Evolutionary conservation across 2,888 invertebrate species (phyloP).

Genomic region (Idaea biselata): DNA sequence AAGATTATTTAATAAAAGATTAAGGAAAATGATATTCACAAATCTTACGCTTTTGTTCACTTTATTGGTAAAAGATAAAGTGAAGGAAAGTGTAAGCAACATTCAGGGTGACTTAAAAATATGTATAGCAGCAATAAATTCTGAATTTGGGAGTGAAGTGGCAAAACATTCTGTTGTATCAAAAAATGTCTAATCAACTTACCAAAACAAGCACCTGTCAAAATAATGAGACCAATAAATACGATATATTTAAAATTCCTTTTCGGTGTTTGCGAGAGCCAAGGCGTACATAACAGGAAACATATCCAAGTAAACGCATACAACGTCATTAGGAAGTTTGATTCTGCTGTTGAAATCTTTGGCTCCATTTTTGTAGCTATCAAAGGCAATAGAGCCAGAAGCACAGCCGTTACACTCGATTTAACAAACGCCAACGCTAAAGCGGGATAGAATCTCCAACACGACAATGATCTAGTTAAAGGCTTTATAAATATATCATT

Average conservation of each 20-base stretch:
- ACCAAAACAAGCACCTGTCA: conserved; percentile 64
- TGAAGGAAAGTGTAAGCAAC: no score
- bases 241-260: conserved; percentile 69
- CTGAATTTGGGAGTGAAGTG: no score
- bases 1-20: no score
- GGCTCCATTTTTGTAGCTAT: conserved; percentile 62
- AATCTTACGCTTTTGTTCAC: not conserved
- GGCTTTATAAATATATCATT: conserved; percentile 73
- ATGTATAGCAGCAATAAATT: no score
- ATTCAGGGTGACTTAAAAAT: no score
- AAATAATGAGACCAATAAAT: conserved; percentile 54
- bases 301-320: conserved; percentile 75
- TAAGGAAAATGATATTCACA: no score
- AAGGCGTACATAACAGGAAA: conserved; percentile 67
- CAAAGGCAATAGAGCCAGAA: conserved; percentile 57
- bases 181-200: conserved; percentile 32
- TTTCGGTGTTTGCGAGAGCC: conserved; percentile 68
- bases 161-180: no score
- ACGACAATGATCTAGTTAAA: conserved; percentile 64
- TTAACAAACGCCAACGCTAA: conserved; percentile 61
- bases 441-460: conserved; percentile 73
- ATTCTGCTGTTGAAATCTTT: conserved; percentile 59
- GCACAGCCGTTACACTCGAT: conserved; percentile 58
- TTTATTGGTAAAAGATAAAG: no score
- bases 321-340: conserved; percentile 66